Percentiles rank a stretch among this genome's conserved stretches.
phyloP scores from a whole-genome alignment of 37 sponge, comb jelly and placozoan species.

The Axinella damicornis region DNA sequence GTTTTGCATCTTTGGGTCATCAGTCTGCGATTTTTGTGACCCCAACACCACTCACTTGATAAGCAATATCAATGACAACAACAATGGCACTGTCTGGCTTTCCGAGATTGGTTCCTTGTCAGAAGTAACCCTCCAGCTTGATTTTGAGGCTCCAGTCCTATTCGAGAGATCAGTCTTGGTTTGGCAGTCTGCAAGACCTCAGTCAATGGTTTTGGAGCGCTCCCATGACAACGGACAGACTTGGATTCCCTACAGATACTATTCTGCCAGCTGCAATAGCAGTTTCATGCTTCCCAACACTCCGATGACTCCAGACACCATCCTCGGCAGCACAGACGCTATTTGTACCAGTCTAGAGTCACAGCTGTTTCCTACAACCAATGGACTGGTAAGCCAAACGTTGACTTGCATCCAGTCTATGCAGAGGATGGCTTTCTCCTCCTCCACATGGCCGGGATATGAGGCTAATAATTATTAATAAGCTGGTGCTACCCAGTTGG shows the following conservation, averaged over 20 bases:
- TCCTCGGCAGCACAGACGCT: constrained; percentile 4
- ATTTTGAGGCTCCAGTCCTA: constrained; percentile 63
- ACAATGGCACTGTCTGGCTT: constrained; percentile 51
- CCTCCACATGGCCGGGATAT: too few species aligned
- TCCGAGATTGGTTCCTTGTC: constrained; percentile 19
- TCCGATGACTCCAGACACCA: background rate
- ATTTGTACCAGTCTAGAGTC: constrained; percentile 31
- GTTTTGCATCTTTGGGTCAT: background rate
- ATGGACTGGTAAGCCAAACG: constrained; percentile 10
- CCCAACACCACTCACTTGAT: background rate
- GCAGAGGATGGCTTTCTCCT: too few species aligned
- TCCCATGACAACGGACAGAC: constrained; percentile 64
- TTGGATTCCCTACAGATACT: constrained; percentile 74
- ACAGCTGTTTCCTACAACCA: constrained; percentile 10
- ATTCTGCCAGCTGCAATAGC: constrained; percentile 46
- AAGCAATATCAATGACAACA: constrained; percentile 53
- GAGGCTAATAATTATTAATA: too few species aligned
- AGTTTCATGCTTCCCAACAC: constrained; percentile 25
- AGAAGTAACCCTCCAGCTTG: constrained; percentile 28
- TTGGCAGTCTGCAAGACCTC: constrained; percentile 55
- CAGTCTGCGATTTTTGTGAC: background rate
- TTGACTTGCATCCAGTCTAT: background rate
- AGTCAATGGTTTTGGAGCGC: constrained; percentile 69
- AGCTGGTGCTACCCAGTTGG: too few species aligned
- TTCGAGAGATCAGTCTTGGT: constrained; percentile 46